Conservation (phyloP, 2,113 vertebrate genomes). For the Prionailurus bengalensis region DNA sequence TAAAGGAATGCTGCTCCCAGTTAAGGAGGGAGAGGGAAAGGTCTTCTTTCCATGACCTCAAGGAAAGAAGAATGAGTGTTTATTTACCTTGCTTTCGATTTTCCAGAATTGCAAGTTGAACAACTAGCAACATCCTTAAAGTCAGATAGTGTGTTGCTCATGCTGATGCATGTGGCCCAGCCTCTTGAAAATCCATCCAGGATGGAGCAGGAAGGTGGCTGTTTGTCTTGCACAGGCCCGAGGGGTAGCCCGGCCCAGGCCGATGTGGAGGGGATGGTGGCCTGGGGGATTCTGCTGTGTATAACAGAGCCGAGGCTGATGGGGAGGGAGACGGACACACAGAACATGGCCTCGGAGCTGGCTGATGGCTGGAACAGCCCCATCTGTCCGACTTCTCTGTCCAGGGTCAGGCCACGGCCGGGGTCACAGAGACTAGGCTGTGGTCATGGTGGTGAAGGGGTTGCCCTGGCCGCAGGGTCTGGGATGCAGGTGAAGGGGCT, state of each 20-base stretch:
- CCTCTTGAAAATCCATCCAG: background rate
- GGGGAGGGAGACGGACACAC: rapidly evolving
- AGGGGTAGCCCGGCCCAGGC: too few relatives aligned
- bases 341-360: background rate
- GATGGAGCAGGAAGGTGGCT: background rate
- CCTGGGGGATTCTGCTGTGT: background rate
- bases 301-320: background rate
- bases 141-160: background rate
- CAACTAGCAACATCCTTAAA: background rate
- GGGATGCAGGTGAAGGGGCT: background rate
- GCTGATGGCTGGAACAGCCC: background rate
- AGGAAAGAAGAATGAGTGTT: background rate
- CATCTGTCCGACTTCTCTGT: background rate
- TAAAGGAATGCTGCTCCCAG: background rate
- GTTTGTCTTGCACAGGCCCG: background rate
- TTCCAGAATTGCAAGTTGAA: conserved; percentile 26
- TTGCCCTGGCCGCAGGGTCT: background rate
- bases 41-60: background rate
- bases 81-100: background rate
- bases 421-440: background rate
- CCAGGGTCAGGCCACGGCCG: background rate
- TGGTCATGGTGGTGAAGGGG: background rate
- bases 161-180: background rate
- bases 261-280: rapidly evolving
- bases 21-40: background rate